These are phyloP conservation scores for Cydia pomonella DNA, from an alignment of 1,140 invertebrate genomes.

Conservation along the genomic window DNA sequence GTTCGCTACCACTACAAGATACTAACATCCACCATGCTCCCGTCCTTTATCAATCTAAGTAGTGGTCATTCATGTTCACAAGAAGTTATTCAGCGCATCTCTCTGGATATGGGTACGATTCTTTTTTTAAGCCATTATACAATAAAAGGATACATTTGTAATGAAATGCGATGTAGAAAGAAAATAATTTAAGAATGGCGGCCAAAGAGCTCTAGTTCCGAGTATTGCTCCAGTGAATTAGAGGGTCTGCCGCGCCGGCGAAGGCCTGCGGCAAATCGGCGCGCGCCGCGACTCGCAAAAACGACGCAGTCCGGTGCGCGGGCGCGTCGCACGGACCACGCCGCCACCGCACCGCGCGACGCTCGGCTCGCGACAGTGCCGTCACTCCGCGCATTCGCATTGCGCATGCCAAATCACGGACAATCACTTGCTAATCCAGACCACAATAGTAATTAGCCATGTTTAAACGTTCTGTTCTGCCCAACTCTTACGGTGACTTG, in stretches of 20 bases:
- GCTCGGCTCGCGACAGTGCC: constrained; percentile 28
- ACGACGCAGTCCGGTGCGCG: constrained; percentile 58
- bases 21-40: constrained; percentile 23
- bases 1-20: constrained; percentile 43
- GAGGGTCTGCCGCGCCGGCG: constrained; percentile 50
- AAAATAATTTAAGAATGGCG: constrained; percentile 47
- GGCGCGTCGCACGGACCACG: constrained; percentile 29
- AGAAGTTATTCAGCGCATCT: constrained; percentile 36
- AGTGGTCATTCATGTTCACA: constrained; percentile 40
- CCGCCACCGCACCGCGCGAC: constrained; percentile 37
- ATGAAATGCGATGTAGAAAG: constrained; percentile 12
- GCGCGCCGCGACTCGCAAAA: constrained; percentile 73
- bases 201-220: constrained; percentile 63
- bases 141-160: constrained; percentile 8
- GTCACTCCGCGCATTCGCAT: constrained; percentile 40
- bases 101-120: constrained; percentile 10
- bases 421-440: constrained; percentile 62
- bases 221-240: constrained; percentile 64
- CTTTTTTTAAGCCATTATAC: constrained; percentile 9
- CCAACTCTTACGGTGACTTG: background rate
- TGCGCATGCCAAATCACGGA: constrained; percentile 48
- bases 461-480: background rate
- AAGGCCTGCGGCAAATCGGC: constrained; percentile 49
- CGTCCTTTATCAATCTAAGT: constrained; percentile 38
- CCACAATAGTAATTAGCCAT: constrained; percentile 47